These are phyloP conservation scores for Gastrophryne carolinensis DNA, from an alignment of 2,797 vertebrate species.

Conservation along the genomic window DNA sequence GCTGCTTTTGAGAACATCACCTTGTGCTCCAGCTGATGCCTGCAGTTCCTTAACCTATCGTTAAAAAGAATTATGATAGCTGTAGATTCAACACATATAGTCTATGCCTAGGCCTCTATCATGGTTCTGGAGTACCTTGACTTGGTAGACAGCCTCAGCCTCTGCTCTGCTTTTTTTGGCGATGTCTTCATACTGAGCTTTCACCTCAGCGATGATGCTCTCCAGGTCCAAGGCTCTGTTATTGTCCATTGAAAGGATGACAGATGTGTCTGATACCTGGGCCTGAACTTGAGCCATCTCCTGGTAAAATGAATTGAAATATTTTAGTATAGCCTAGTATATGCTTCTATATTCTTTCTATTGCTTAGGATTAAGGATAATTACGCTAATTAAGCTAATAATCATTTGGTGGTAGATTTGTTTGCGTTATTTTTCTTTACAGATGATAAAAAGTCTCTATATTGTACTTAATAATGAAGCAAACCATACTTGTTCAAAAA, in stretches of 20 bases:
- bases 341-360: too few relatives aligned
- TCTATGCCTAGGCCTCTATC: too few relatives aligned
- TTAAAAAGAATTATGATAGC: too few relatives aligned
- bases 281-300: constrained; percentile 70
- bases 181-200: constrained; percentile 74
- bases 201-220: constrained; percentile 73
- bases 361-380: too few relatives aligned
- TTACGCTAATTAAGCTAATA: too few relatives aligned
- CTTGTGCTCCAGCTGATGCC: constrained; percentile 60
- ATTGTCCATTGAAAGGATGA: constrained; percentile 76
- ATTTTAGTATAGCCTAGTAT: too few relatives aligned
- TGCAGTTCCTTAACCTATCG: constrained; percentile 60
- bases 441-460: too few relatives aligned
- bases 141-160: constrained; percentile 76
- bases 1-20: constrained; percentile 66
- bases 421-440: too few relatives aligned
- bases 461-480: neutral
- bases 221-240: constrained; percentile 73
- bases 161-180: constrained; percentile 83
- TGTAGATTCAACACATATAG: too few relatives aligned
- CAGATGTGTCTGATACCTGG: constrained; percentile 66
- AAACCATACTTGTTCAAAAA: constrained; percentile 82
- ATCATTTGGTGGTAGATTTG: too few relatives aligned
- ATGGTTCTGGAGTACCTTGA: too few relatives aligned
- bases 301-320: constrained; percentile 56